A percentile compares a stretch with the other conserved stretches of the same genome.
Evolutionary conservation across 2,888 invertebrate genomes (phyloP).

Genomic region (Conistra vaccinii): DNA sequence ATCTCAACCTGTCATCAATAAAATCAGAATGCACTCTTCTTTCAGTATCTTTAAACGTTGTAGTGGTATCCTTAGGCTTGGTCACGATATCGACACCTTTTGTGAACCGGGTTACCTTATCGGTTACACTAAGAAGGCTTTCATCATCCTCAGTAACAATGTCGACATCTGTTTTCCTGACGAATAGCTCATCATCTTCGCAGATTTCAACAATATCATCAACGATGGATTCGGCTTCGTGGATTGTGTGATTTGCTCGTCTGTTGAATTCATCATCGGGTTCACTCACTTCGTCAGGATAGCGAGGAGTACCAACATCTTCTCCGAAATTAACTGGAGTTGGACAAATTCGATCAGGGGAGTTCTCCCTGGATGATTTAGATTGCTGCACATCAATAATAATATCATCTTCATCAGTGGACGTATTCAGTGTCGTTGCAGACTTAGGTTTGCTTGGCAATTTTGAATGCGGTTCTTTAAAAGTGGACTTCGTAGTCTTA

Average conservation of each 20-base stretch:
- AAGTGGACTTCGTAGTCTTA: constrained; percentile 76
- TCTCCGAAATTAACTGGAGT: constrained; percentile 91
- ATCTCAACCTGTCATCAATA: constrained; percentile 86
- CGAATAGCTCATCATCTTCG: constrained; percentile 88
- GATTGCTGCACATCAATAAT: constrained; percentile 93
- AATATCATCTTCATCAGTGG: constrained; percentile 91
- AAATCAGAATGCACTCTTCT: constrained; percentile 87
- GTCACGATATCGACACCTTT: constrained; percentile 81
- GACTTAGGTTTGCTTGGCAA: constrained; percentile 86
- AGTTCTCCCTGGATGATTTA: constrained; percentile 94
- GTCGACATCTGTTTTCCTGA: constrained; percentile 79
- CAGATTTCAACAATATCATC: constrained; percentile 90
- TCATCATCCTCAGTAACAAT: constrained; percentile 86
- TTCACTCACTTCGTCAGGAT: constrained; percentile 94
- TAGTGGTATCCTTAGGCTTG: constrained; percentile 77
- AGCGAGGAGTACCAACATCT: constrained; percentile 92
- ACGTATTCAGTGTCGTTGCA: constrained; percentile 88
- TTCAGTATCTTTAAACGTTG: constrained; percentile 80
- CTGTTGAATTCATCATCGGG: constrained; percentile 92
- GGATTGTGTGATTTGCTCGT: constrained; percentile 84
- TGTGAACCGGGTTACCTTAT: constrained; percentile 90
- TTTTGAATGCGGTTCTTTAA: constrained; percentile 79
- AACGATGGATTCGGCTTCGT: constrained; percentile 91
- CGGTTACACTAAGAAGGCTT: constrained; percentile 89
- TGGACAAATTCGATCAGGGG: constrained; percentile 93